Percentiles rank a stretch among this genome's conserved stretches.
These are phyloP conservation scores for Puffinus mauretanicus DNA, from an alignment of 2,113 vertebrate genomes.

Conservation along the genomic window DNA sequence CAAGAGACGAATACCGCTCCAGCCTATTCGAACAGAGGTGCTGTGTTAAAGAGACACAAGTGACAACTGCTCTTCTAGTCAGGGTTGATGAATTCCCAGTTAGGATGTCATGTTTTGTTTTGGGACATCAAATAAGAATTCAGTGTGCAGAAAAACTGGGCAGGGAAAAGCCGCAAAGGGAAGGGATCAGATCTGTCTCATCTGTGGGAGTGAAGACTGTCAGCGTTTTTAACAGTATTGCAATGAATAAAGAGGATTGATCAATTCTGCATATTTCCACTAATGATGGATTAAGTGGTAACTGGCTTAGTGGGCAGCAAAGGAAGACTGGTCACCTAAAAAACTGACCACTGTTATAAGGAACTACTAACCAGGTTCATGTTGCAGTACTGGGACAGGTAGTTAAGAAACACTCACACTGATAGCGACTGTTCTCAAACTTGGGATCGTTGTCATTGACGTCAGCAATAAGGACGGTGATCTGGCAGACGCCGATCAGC, in stretches of 20 bases:
- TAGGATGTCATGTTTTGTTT: neutral
- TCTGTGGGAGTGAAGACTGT: neutral
- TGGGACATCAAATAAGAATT: neutral
- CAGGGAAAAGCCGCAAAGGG: neutral
- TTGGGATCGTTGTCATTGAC: conserved; percentile 89
- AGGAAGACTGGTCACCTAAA: neutral
- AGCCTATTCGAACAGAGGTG: neutral
- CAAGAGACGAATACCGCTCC: neutral
- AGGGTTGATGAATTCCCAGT: neutral
- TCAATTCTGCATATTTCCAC: neutral
- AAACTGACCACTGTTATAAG: neutral
- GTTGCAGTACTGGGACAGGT: neutral
- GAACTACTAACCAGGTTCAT: neutral
- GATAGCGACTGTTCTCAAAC: conserved; percentile 89
- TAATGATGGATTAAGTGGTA: neutral
- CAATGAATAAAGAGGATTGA: neutral
- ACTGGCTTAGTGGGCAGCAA: neutral
- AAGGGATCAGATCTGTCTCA: neutral
- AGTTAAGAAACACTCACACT: conserved; percentile 69
- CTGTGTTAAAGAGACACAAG: neutral
- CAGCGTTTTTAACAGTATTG: neutral
- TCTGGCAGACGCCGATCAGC: conserved; percentile 82
- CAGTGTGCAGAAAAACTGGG: neutral
- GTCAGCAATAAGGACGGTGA: conserved; percentile 80
- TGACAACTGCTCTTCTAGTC: neutral